phyloP scores from a whole-genome alignment of 64 coral and sea anemone species.

The Trachythela sp. region DNA sequence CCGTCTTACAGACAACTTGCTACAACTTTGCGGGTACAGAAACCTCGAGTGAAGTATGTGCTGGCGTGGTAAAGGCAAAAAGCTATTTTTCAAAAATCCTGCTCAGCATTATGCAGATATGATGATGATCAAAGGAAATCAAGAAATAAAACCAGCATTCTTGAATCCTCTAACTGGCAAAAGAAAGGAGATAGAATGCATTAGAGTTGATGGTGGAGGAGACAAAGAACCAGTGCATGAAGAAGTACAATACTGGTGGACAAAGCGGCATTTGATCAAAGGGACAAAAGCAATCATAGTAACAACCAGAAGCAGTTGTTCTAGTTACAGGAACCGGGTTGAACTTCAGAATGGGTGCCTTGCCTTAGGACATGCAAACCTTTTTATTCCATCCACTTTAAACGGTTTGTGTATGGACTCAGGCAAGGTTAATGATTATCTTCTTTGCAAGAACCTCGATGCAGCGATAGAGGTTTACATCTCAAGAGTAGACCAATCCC shows the following conservation, averaged over 20 bases:
- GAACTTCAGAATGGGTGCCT: conserved; percentile 71
- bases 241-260: conserved; percentile 44
- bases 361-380: conserved; percentile 52
- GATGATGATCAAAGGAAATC: conserved; percentile 14
- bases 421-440: not conserved
- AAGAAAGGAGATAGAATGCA: conserved; percentile 21
- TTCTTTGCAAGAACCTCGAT: conserved; percentile 37
- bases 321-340: conserved; percentile 45
- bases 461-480: conserved; percentile 39
- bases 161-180: not conserved
- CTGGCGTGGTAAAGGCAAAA: conserved; percentile 26
- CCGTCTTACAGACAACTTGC: conserved; percentile 26
- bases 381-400: conserved; percentile 71
- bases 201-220: conserved; percentile 29
- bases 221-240: conserved; percentile 28
- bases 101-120: conserved; percentile 40
- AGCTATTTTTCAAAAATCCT: not conserved
- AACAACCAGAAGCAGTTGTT: conserved; percentile 40
- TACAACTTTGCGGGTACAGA: conserved; percentile 28
- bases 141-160: conserved; percentile 20
- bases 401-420: conserved; percentile 40
- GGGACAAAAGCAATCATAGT: conserved; percentile 35
- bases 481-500: conserved; percentile 19
- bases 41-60: conserved; percentile 35
- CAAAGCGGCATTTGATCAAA: conserved; percentile 13